Conservation (phyloP, 2,888 invertebrate species). For the Xestia ashworthii region DNA sequence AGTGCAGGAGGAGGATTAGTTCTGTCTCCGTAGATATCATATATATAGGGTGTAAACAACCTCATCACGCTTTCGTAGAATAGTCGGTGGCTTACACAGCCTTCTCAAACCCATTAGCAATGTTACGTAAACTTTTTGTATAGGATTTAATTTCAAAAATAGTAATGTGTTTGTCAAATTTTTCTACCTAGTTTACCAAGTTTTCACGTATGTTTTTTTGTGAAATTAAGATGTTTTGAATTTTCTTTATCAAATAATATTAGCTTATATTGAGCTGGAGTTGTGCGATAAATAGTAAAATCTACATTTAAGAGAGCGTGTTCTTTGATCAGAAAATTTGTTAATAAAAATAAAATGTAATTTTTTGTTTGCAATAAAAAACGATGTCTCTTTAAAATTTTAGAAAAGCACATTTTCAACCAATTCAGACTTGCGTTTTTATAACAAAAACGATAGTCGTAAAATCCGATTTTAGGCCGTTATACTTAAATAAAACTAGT, state of each 20-base stretch:
- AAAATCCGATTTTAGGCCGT: constrained; percentile 9
- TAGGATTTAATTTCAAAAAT: not conserved
- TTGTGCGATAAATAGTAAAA: not conserved
- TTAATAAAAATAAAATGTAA: not conserved
- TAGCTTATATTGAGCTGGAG: not conserved
- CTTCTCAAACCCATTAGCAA: not conserved
- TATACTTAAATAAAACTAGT: constrained; percentile 35
- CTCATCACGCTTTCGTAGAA: not conserved
- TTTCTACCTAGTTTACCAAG: no score
- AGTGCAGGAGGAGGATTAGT: constrained; percentile 46
- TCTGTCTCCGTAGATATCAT: not conserved
- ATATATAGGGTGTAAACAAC: not conserved
- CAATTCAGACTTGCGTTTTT: constrained; percentile 3
- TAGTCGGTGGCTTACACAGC: not conserved
- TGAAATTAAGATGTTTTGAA: not conserved
- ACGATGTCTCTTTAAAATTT: not conserved
- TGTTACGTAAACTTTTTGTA: not conserved
- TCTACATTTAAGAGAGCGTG: not conserved
- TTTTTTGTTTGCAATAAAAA: not conserved
- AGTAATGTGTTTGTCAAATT: no score
- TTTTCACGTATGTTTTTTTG: not conserved
- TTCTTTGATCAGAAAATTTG: not conserved
- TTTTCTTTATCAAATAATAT: not conserved
- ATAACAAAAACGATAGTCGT: constrained; percentile 12
- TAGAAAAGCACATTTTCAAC: not conserved